A percentile compares a stretch with the other conserved stretches of the same genome.
These are phyloP conservation scores for Puntigrus tetrazona DNA, from an alignment of 2,113 vertebrate genomes.

Conservation along the genomic window DNA sequence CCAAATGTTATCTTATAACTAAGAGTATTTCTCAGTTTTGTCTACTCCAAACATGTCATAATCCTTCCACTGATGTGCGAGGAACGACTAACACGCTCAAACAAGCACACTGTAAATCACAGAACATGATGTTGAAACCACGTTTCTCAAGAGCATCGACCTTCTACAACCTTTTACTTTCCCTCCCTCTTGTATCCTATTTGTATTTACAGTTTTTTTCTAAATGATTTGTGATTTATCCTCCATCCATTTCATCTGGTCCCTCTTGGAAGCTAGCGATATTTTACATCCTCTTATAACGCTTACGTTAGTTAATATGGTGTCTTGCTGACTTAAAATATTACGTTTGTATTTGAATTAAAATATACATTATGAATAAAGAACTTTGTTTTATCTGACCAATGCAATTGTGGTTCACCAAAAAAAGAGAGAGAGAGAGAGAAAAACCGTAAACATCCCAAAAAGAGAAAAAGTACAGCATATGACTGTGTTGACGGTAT, in stretches of 20 bases:
- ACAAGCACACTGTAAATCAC: not conserved
- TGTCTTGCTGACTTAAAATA: no score
- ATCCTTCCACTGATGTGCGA: not conserved
- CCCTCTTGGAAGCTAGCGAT: not conserved
- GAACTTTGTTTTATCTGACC: not conserved
- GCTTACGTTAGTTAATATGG: no score
- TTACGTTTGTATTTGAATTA: no score
- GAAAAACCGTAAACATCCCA: not conserved
- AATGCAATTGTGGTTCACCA: not conserved
- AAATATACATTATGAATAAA: not conserved
- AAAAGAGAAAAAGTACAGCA: not conserved
- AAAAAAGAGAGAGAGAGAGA: not conserved
- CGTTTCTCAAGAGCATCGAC: not conserved
- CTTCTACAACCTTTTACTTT: not conserved
- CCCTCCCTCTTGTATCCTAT: not conserved
- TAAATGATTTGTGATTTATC: not conserved
- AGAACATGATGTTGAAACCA: slow-evolving; percentile 23
- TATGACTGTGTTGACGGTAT: slow-evolving; percentile 19
- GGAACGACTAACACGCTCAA: slow-evolving; percentile 2
- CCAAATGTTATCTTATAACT: not conserved
- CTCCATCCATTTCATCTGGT: not conserved
- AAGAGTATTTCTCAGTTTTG: not conserved
- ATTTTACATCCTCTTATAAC: not conserved
- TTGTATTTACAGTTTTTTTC: not conserved
- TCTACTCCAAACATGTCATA: not conserved